Base-by-base conservation (phyloP, 1,140 invertebrate genomes). In the Cherax quadricarinatus region DNA sequence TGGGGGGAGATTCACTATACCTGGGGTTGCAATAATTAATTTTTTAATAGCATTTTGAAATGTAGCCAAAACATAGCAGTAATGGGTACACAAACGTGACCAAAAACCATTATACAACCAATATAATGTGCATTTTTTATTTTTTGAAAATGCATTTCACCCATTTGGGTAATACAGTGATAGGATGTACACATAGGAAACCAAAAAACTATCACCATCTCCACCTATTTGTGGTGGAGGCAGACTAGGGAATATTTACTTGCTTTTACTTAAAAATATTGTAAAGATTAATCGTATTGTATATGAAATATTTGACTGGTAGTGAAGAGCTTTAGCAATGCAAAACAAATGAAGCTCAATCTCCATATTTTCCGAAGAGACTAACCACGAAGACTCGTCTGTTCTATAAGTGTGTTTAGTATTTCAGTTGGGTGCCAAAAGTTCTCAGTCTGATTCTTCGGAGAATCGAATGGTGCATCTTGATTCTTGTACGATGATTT, bases 1-100 rank as follows among this genome's bases (percentile, higher is more conserved):
- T 30, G n/a, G 70, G 70, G n/a, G 18, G 24, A 30, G 0, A 24
- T 75, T 21, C 4, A 24, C 41, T 30, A 21, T 24, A 9, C 24
- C 70, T 75, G 21, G 70, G 70, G n/a, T 24, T 75, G 5, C 24
- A 75, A 75, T 75, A 6, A 30, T 9, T 1, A 66, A 66, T 66
- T 66, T 66, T 66, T 66, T 66, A 66, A 66, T 75, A 30, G 24
- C 70, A 9, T 24, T 30, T 30, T 75, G 12, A 21, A 75, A 30
- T 9, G 24, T 75, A 75, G 24, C 7, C n/a, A 6, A 75, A 70
- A 70, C 6, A 30, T 75, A 75, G 70, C 2, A 57, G 53, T 75
- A 6, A 18, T 70, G 66, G 24, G 75, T 88, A 75, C 80, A 30
- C 57, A 49, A 80, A 73, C 75, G 48, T 80, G 73, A 87, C 57